Evolutionary conservation across 2,888 invertebrate species (phyloP).

Genomic region (Uloborus plumipes): DNA sequence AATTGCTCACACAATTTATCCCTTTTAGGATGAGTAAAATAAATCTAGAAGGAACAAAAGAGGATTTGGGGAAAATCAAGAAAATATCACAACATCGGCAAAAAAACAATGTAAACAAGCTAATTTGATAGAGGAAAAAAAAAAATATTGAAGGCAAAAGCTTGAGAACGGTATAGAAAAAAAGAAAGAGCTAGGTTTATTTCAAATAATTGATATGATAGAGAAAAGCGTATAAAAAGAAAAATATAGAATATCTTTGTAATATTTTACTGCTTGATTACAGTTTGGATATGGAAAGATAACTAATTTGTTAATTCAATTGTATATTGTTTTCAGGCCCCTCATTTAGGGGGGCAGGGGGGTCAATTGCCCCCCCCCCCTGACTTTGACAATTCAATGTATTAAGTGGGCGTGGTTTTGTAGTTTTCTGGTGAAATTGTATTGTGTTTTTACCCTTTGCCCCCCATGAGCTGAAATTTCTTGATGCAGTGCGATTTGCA

Average conservation of each 20-base stretch:
- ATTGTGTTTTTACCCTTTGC: too few species aligned
- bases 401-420: too few species aligned
- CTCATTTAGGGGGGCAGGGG: too few species aligned
- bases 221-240: conserved; percentile 1
- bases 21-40: neutral
- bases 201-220: neutral
- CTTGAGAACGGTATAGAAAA: neutral
- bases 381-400: too few species aligned
- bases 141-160: neutral
- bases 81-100: conserved; percentile 3
- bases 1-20: neutral
- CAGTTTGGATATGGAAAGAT: too few species aligned
- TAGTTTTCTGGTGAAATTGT: too few species aligned
- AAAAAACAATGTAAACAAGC: neutral
- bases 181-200: conserved; percentile 1
- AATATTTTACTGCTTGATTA: too few species aligned
- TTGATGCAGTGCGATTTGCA: neutral
- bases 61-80: neutral
- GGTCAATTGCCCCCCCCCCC: too few species aligned
- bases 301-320: too few species aligned
- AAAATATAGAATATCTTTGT: conserved; percentile 3
- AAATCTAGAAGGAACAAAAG: neutral
- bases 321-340: too few species aligned
- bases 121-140: neutral
- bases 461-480: conserved; percentile 10